Evolutionary conservation across 2,113 vertebrate genomes (phyloP), one percentile per base, ranked within the genome.

Genomic region (Mirounga angustirostris): DNA sequence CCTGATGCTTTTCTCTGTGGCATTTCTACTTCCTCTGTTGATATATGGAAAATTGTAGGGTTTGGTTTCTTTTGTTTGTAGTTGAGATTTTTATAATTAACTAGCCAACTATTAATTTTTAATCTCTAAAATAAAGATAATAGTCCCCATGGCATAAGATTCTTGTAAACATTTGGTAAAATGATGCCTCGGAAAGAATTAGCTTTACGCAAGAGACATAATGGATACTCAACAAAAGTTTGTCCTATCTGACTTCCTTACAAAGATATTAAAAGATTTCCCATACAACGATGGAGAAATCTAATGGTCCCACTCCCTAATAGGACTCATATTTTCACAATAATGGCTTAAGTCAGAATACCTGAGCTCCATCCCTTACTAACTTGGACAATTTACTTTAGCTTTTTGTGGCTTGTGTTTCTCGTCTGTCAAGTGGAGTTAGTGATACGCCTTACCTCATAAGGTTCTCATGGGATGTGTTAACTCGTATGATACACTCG

Each of bases 21-120:
- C 2, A 4, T 52, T n/a, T 59, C 52, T 59, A 8, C 4, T 54
- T 84, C 65, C 69, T 21, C 0, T 89, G 52, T 11, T 33, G 43
- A 76, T 59, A 89, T 92, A 21, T 13, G 30, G 76, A 88, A 76
- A n/a, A 30, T 71, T 76, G 4, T n/a, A 89, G 28, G 19, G 16
- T 80, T 92, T 89, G 28, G 10, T 95, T 83, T 81, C 89, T 81
- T 95, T 52, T 91, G 22, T 84, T 88, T 82, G 43, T 78, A 46
- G 11, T 63, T 80, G 56, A 88, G 40, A 28, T 26, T 86, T 94
- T 69, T 86, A 63, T 74, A 52, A 79, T 58, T 83, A 80, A 43
- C 40, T 73, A 7, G 81, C 8, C 36, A 74, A 46, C 33, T 67
- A 5, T 80, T 63, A 79, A 15, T 80, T 97, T 69, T 89, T 52